Evolutionary conservation across 2,888 invertebrate species (phyloP), one percentile per base, ranked within the genome.

Genomic region (Archips xylosteana): DNA sequence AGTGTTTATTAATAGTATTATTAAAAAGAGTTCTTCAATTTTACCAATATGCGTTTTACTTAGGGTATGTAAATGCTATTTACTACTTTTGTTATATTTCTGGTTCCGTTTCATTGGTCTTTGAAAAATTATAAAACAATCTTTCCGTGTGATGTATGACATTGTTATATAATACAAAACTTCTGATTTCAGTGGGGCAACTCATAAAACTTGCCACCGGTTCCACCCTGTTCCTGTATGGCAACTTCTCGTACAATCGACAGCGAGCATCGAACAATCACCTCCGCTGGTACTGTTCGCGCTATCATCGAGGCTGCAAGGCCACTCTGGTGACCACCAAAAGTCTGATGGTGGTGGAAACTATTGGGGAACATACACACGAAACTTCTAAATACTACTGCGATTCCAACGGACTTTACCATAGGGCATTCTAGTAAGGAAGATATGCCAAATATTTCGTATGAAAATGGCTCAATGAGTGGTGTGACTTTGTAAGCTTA

Each of bases 291-390:
- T 81, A 82, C 75, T 85, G 85, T 66, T 75, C 81, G 2, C 77
- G 76, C 70, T 85, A 82, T 76, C 83, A 84, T 68, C 76, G 78
- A 2, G 83, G 84, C 4, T 85, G 85, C 68, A 79, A 70, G 70
- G 80, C 76, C 0, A 60, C 63, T 13, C 75, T 80, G 1, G 61
- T 76, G 13, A 79, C 82, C 5, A 78, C 74, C 4, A 45, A 71
- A 4, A 72, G 76, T 0, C 47, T 77, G 2, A 49, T 62, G 10
- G 68, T 80, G 2, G 10, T 75, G 12, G 64, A 75, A 12, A 34
- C 76, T 13, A 69, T 8, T 13, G 78, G 81, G 2, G 45, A 67
- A 0, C 83, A 84, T 57, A 57, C 62, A 8, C 84, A 84, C 47
- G 60, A 68, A 0, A 78, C 78, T 2, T 76, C 81, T 0, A 66